Evolutionary conservation across 2,113 vertebrate species (phyloP), one percentile per base, ranked within the genome.

Genomic region (Dascyllus trimaculatus): DNA sequence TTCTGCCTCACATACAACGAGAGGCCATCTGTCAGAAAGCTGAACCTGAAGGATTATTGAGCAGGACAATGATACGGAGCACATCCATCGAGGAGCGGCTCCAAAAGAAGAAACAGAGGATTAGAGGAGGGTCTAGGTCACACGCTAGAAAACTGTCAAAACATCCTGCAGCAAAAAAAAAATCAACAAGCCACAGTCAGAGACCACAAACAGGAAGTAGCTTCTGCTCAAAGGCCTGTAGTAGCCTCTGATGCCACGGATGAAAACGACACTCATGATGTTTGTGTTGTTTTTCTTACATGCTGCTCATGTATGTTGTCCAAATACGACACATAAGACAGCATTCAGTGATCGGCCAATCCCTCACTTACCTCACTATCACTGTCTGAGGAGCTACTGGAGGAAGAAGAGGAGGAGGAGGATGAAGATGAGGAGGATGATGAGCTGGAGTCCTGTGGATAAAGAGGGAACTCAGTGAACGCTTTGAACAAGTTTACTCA

Each of bases 321-420:
- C n/a, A n/a, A n/a, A n/a, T n/a, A n/a, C n/a, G n/a, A n/a, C n/a
- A n/a, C n/a, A n/a, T n/a, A n/a, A n/a, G n/a, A n/a, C n/a, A n/a
- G n/a, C n/a, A n/a, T n/a, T n/a, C n/a, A n/a, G n/a, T n/a, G n/a
- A n/a, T n/a, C n/a, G n/a, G 18, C 0, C 32, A 14, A 35, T n/a
- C 29, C 19, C 14, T 3, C 19, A 26, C 83, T 62, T 74, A 93
- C 91, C 83, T 91, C 91, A 71, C 89, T 92, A 71, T 92, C 91
- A 58, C 88, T 91, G 25, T 91, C 92, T 58, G 91, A 91, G n/a
- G 81, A 92, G 76, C 87, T 87, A 45, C 86, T 81, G 26, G 86
- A 91, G 6, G 91, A 92, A 1, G 80, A 90, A 0, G 87, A 91
- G 0, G 78, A 91, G 0, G 82, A 90, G 2, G 89, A 88, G 0